Base-by-base conservation (phyloP, 2,113 vertebrate genomes). In the Tyto alba region DNA sequence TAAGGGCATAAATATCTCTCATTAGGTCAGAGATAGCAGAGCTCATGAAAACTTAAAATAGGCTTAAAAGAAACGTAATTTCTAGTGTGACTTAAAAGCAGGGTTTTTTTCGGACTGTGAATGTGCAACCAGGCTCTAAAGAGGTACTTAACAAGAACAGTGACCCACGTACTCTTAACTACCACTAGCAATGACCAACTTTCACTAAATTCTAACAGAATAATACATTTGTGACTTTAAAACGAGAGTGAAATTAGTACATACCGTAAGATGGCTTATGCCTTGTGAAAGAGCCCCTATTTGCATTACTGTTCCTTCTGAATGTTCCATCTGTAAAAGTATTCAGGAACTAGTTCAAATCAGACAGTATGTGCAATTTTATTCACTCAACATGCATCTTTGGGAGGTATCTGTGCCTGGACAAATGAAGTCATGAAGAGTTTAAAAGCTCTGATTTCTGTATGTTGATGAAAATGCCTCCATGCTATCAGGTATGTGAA, bases 241-340 rank as follows among this genome's bases (percentile, higher is more conserved):
- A 82, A 16, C 8, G 43, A n/a, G 47, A 79, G 69, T 22, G 32
- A 78, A 69, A 48, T 10, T 4, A 30, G 43, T 96, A 98, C 99
- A 57, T 98, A 99, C 99, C 97, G 99, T 99, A 72, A 99, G 99
- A 90, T 99, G 98, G 97, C 97, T 99, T 97, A 99, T 99, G 98
- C 98, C 98, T 98, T 99, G 98, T 96, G 99, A 99, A 88, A 99
- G 98, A 86, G 98, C 98, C 96, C 99, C 99, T 98, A 99, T 99
- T 97, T 99, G 98, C 95, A 98, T 98, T 95, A 98, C 98, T 76
- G 98, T 97, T 87, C 98, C 98, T 98, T 99, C 98, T 72, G 98
- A 98, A 93, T 98, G 98, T 96, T 96, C 98, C 98, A 99, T 98
- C 99, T 99, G 99, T 92, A 99, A 99, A 97, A 98, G 50, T 78